Evolutionary conservation across 2,797 vertebrate species (phyloP), one percentile per base, ranked within the genome.

Genomic region (Rhabdomys pumilio): DNA sequence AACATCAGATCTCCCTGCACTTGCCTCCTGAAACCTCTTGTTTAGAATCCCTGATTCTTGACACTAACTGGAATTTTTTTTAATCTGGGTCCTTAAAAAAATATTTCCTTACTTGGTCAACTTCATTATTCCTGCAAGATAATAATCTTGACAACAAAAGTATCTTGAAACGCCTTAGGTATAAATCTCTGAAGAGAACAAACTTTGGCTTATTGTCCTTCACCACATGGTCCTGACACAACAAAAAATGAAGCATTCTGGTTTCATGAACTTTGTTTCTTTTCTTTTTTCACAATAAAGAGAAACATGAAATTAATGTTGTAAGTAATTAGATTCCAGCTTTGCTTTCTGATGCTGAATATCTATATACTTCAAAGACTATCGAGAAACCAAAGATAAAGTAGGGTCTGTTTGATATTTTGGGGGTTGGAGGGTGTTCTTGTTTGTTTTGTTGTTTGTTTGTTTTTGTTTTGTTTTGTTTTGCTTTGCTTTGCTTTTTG

Each of bases 261-360:
- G 26, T 95, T 50, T 97, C 87, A 67, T 63, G 65, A 63, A 65
- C 12, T 67, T 95, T 6, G 31, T 94, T 98, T 97, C 97, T 95
- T 97, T 96, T 93, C 19, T 72, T 93, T 83, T 92, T 89, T 82
- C 79, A 93, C n/a, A 0, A 22, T 91, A 95, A 96, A 94, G 67
- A 87, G 59, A 94, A 91, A 94, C 44, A 17, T 55, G 82, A 91
- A 86, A 96, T 97, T 86, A 63, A 41, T 44, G 69, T 83, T 97
- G 69, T 86, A 75, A 95, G 93, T 96, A 92, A 96, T 72, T 93
- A 95, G 96, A 97, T 92, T 75, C 69, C 22, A 0, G n/a, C 85
- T 3, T 24, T 95, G 75, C 87, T 92, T 17, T 24, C 6, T 72
- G 22, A 44, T n/a, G 34, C 55, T 24, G 81, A 95, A 55, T 0